Evolutionary conservation across 2,113 vertebrate species (phyloP).

Genomic region (Regulus satrapa): DNA sequence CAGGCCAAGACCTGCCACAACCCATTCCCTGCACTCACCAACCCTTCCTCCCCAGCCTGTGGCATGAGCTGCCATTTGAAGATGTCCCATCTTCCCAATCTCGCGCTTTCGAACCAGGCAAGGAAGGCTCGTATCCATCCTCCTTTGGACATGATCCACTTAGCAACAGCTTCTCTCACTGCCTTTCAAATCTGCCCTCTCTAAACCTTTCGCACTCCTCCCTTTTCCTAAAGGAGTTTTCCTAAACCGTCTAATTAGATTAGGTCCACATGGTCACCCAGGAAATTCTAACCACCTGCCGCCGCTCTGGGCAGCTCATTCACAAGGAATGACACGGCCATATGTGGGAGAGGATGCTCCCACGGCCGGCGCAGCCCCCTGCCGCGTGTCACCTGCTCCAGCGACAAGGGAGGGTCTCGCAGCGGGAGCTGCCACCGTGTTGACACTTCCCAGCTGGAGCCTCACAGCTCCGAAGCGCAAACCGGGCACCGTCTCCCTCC

Average conservation of each 20-base stretch:
- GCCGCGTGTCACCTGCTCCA: neutral
- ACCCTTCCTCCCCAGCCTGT: neutral
- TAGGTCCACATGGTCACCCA: neutral
- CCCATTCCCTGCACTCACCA: neutral
- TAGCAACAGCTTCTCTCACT: neutral
- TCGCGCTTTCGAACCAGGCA: neutral
- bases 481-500: too few species aligned
- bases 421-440: neutral
- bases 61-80: neutral
- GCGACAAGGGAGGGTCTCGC: neutral
- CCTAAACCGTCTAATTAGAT: slow-evolving; percentile 1
- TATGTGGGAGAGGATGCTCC: neutral
- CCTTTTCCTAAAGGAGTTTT: neutral
- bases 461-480: neutral
- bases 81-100: neutral
- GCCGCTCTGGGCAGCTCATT: neutral
- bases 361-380: neutral
- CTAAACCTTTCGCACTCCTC: neutral
- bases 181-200: neutral
- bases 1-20: slow-evolving; percentile 1
- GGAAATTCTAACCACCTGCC: neutral
- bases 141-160: neutral
- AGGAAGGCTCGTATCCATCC: neutral
- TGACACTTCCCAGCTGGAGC: slow-evolving; percentile 17
- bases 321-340: neutral